These are phyloP conservation scores for Paradoxurus hermaphroditus DNA, from an alignment of 2,113 vertebrate species.

Conservation along the genomic window DNA sequence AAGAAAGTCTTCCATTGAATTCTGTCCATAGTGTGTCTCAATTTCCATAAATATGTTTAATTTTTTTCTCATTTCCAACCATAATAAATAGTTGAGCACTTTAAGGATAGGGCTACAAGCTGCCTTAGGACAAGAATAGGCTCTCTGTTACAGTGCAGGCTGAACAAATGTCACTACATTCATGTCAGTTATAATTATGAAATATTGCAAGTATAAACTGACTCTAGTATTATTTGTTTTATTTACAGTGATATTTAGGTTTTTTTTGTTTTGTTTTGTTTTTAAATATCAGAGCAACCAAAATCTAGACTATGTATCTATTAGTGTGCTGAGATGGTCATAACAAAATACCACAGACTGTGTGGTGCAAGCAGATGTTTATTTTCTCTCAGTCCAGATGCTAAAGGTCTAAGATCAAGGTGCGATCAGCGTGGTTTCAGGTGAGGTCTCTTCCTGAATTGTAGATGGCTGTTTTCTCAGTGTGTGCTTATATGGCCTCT, in stretches of 20 bases:
- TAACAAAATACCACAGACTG: background rate
- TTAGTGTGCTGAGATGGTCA: background rate
- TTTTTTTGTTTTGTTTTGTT: background rate
- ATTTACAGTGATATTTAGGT: background rate
- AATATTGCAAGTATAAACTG: background rate
- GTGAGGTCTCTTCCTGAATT: background rate
- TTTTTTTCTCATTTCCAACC: background rate
- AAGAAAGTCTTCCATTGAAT: background rate
- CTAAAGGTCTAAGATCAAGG: background rate
- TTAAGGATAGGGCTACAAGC: background rate
- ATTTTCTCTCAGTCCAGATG: background rate
- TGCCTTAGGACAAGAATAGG: background rate
- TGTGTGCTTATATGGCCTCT: background rate
- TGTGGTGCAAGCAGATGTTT: background rate
- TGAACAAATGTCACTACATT: background rate
- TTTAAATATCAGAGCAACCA: background rate
- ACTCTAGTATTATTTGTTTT: background rate
- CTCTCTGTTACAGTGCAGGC: background rate
- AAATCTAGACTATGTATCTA: background rate
- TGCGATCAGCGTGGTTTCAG: background rate
- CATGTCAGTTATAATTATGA: background rate
- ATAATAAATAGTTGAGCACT: background rate
- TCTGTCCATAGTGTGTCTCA: background rate
- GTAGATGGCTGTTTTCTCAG: background rate
- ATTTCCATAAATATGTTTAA: conserved; percentile 1